phyloP scores from a whole-genome alignment of 1,140 invertebrate species.

The Ostrea edulis region DNA sequence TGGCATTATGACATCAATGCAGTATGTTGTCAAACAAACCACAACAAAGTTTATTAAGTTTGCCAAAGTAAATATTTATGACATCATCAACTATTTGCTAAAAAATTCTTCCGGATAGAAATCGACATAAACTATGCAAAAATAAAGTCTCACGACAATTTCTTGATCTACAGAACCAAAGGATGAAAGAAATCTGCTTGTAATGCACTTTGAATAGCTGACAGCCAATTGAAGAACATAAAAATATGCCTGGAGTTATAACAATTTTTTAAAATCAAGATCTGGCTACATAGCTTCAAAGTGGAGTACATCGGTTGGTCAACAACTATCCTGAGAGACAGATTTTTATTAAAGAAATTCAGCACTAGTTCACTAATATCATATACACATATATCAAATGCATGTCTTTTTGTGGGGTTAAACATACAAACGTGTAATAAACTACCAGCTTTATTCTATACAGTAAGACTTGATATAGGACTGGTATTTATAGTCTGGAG shows the following conservation, averaged over 20 bases:
- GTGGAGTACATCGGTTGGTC: constrained; percentile 1
- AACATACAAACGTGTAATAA: background rate
- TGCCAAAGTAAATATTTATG: too few relatives aligned
- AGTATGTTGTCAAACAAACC: too few relatives aligned
- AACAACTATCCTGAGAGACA: constrained; percentile 4
- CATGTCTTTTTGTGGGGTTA: background rate
- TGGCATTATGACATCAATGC: too few relatives aligned
- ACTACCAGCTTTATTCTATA: background rate
- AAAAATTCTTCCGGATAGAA: too few relatives aligned
- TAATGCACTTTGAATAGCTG: too few relatives aligned
- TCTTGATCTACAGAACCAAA: too few relatives aligned
- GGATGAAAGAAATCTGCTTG: too few relatives aligned
- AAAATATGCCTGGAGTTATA: background rate
- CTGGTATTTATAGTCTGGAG: background rate
- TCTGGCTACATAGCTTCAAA: background rate
- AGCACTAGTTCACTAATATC: background rate
- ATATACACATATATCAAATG: background rate
- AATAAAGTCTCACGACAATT: too few relatives aligned
- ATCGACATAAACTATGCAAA: too few relatives aligned
- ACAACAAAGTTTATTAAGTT: too few relatives aligned
- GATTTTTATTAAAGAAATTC: background rate
- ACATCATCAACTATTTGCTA: too few relatives aligned
- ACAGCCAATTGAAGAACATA: too few relatives aligned
- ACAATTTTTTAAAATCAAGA: background rate
- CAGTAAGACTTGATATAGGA: background rate